A percentile compares a stretch with the other conserved stretches of the same genome.
These are phyloP conservation scores for Halocynthia roretzi DNA, from an alignment of 23 tunicate species.

Conservation along the genomic window DNA sequence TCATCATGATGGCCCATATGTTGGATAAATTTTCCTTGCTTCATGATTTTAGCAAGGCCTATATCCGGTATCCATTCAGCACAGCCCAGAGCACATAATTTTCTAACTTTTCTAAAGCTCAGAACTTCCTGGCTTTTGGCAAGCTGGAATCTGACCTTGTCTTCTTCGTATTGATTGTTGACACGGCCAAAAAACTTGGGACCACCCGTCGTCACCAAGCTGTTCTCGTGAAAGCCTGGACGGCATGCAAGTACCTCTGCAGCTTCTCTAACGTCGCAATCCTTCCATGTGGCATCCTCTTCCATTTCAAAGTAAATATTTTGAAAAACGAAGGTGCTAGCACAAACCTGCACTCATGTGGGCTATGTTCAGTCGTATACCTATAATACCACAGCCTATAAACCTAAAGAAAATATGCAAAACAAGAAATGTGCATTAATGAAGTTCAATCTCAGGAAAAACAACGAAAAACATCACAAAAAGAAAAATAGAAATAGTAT, in stretches of 20 bases:
- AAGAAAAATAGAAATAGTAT: too few species aligned
- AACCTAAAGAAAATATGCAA: too few species aligned
- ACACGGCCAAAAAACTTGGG: constrained; percentile 36
- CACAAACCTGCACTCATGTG: too few species aligned
- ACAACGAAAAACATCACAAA: too few species aligned
- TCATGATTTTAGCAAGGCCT: constrained; percentile 52
- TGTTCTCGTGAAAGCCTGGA: constrained; percentile 16
- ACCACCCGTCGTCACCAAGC: constrained; percentile 52
- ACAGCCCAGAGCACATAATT: constrained; percentile 47
- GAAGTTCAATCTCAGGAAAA: too few species aligned
- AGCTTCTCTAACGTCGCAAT: constrained; percentile 26
- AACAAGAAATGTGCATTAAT: too few species aligned
- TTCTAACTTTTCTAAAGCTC: constrained; percentile 52
- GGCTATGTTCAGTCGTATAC: too few species aligned
- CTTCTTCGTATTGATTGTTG: constrained; percentile 11
- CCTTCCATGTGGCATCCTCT: neutral
- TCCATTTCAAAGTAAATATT: neutral
- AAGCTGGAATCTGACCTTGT: constrained; percentile 8
- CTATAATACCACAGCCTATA: too few species aligned
- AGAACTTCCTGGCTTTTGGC: constrained; percentile 14
- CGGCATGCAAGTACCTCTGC: constrained; percentile 26
- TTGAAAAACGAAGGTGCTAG: neutral
- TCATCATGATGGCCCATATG: constrained; percentile 57
- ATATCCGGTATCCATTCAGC: constrained; percentile 71
- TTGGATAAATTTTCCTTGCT: constrained; percentile 86